Conservation (phyloP, 1,140 invertebrate species). For the Muscidifurax raptorellus region DNA sequence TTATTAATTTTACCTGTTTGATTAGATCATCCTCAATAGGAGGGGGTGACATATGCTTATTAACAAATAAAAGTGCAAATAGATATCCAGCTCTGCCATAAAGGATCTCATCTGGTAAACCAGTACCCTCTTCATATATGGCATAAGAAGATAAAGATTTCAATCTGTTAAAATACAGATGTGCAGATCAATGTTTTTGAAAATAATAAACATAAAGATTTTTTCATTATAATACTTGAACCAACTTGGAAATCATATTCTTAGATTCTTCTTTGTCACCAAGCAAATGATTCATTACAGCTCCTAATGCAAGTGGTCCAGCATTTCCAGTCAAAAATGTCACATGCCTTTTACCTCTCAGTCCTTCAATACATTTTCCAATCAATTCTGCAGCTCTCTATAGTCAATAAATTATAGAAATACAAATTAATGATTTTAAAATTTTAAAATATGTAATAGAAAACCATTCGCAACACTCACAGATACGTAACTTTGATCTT, state of each 20-base stretch:
- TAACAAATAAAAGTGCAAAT: constrained; percentile 85
- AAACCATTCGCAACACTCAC: constrained; percentile 42
- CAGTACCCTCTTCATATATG: constrained; percentile 68
- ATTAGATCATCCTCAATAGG: constrained; percentile 74
- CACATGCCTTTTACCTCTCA: constrained; percentile 74
- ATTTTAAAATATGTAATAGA: constrained; percentile 3
- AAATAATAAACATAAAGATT: neutral
- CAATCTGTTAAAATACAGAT: constrained; percentile 70
- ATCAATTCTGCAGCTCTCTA: constrained; percentile 75
- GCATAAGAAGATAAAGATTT: constrained; percentile 75
- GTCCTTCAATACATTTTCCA: constrained; percentile 68
- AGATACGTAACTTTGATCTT: constrained; percentile 58
- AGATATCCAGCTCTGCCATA: constrained; percentile 91
- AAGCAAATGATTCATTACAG: constrained; percentile 79
- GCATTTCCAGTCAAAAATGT: constrained; percentile 88
- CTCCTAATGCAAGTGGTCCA: constrained; percentile 83
- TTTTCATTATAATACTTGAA: constrained; percentile 29
- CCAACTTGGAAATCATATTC: constrained; percentile 75
- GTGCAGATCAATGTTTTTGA: constrained; percentile 3
- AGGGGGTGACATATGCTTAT: constrained; percentile 77
- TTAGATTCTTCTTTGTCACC: constrained; percentile 71
- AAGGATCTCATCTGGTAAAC: constrained; percentile 87
- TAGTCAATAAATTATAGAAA: constrained; percentile 55
- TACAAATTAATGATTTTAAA: constrained; percentile 2
- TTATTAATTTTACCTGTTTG: constrained; percentile 68